Base-by-base conservation (phyloP, 2,797 vertebrate species). In the Poeciliopsis paucimaculata region DNA sequence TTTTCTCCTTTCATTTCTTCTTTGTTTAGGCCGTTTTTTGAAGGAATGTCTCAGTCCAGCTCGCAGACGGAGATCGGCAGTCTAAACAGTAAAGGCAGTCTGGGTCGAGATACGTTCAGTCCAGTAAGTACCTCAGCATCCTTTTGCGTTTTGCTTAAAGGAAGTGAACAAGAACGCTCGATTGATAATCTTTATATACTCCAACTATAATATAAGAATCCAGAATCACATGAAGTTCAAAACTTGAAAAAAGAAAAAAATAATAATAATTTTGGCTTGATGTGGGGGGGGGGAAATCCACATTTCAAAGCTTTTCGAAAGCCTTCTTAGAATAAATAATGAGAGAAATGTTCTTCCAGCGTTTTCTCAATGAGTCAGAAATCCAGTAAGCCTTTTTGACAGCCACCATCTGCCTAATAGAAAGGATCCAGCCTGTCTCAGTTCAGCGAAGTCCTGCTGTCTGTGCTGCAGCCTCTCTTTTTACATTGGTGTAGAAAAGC, bases 21-120 rank as follows among this genome's bases (percentile, higher is more conserved):
- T 77, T 15, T 55, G 0, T 72, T 18, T 93, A 99, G 98, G 96
- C 98, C 98, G 31, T 99, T 99, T 96, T 99, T 99, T 84, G 98
- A 99, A 94, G 98, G 98, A 49, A 98, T 99, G 97, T 99, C 98
- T 70, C 98, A 99, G 96, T 99, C 98, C 90, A 99, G 98, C 95
- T 99, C 98, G 20, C 98, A 99, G 96, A 99, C 98, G 12, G 98
- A 99, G 96, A 98, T 99, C 82, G 98, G 98, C 92, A 99, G 98
- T 89, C 95, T 99, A 93, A 98, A 99, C 95, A 98, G 98, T 95
- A 98, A 98, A 96, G 97, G 97, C 94, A 99, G 98, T 93, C 93
- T 99, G 81, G 97, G 96, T 71, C 95, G 96, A 86, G 98, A 99
- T 86, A 90, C 95, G 74, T 96, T 96, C 95, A 98, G 97, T 82